Evolutionary conservation across 37 sponge, comb jelly and placozoan genomes (phyloP), one percentile per base, ranked within the genome.

Genomic region (Halichondria panicea): DNA sequence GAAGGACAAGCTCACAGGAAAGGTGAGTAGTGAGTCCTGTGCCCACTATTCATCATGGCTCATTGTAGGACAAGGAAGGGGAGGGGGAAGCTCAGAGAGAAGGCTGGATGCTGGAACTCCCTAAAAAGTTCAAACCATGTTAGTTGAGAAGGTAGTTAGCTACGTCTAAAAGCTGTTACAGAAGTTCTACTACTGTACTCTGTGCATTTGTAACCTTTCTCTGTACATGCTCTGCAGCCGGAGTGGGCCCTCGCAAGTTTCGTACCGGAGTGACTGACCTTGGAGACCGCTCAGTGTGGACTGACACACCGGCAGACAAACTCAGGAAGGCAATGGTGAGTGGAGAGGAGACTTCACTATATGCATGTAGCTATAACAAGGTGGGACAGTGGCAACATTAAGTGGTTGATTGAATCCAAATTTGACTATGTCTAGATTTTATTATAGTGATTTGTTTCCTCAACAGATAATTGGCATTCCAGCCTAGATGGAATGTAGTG

Each of bases 251-350:
- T n/a, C 59, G 92, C 30, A 91, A 91, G 75, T 91, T 91, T 55
- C 74, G 84, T 21, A 83, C 76, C 9, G 60, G 30, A 0, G 56
- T 63, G 28, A 21, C 38, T 55, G 84, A 87, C 19, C 34, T 52
- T 15, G 93, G 89, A 44, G 93, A 92, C 72, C 54, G 81, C 43
- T 92, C 93, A 1, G 88, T 92, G 64, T 92, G 93, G 93, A 92
- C 93, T 32, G 81, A 87, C 63, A 84, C 85, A 0, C 93, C 93
- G 27, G 81, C 85, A 8, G 89, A 87, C 46, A 63, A 41, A 30
- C 65, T 69, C 31, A 86, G 60, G 48, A 86, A 79, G 66, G 59
- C 62, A 5, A 57, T 59, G 71, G 86, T 63, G 46, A 28, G 63
- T 7, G 12, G 0, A 38, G 15, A 45, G 32, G n/a, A n/a, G n/a